Conservation (phyloP, 2,888 invertebrate genomes). For the Diplolepis rosae region DNA sequence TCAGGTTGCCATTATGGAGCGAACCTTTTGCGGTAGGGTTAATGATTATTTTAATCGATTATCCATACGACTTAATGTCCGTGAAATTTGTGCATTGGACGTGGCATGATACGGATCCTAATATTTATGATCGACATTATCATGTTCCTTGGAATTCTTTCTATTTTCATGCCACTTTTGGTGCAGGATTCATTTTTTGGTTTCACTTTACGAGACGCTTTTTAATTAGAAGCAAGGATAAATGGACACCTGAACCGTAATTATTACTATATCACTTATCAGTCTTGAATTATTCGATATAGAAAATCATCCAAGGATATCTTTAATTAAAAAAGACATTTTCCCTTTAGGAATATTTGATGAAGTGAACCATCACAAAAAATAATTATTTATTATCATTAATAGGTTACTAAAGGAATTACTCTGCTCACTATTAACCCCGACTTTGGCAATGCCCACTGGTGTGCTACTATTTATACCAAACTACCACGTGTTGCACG, state of each 20-base stretch:
- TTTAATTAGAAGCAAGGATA: slow-evolving; percentile 75
- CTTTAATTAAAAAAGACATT: neutral
- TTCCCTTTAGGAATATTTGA: neutral
- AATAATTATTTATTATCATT: slow-evolving; percentile 35
- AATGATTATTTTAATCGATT: slow-evolving; percentile 82
- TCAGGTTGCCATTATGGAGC: slow-evolving; percentile 77
- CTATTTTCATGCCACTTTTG: slow-evolving; percentile 86
- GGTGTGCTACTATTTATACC: slow-evolving; percentile 83
- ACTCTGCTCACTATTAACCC: slow-evolving; percentile 77
- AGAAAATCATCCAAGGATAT: neutral
- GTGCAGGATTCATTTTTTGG: slow-evolving; percentile 82
- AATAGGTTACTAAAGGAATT: slow-evolving; percentile 76
- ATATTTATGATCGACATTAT: slow-evolving; percentile 83
- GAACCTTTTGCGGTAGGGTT: slow-evolving; percentile 83
- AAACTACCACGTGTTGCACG: slow-evolving; percentile 86
- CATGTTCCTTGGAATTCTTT: slow-evolving; percentile 91
- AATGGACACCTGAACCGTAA: slow-evolving; percentile 75
- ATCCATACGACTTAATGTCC: slow-evolving; percentile 87
- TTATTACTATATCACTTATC: neutral
- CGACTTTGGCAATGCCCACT: slow-evolving; percentile 82
- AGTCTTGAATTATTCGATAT: neutral
- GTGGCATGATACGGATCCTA: slow-evolving; percentile 87
- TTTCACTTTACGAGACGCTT: slow-evolving; percentile 78
- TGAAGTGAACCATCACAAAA: neutral
- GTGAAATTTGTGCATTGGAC: slow-evolving; percentile 89